Evolutionary conservation across 2,888 invertebrate genomes (phyloP).

Genomic region (Conops quadrifasciatus): DNA sequence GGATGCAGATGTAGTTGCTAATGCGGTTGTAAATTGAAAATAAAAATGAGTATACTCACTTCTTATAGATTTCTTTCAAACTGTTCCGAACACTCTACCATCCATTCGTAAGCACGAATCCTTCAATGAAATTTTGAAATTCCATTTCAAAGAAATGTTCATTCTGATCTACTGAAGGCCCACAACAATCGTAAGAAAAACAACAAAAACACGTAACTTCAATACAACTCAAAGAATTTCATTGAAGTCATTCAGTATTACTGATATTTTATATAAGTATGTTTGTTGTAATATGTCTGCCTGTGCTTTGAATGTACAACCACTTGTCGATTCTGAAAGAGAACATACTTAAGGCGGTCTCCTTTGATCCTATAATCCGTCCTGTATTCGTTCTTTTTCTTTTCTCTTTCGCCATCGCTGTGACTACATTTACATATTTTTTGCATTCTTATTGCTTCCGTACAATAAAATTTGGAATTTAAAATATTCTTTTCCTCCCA

Average conservation of each 20-base stretch:
- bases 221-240: conserved; percentile 16
- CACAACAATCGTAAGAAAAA: too few relatives aligned
- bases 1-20: too few relatives aligned
- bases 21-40: too few relatives aligned
- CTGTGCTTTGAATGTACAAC: conserved; percentile 14
- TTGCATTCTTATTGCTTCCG: not conserved
- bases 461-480: conserved; percentile 24
- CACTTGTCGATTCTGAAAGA: conserved; percentile 18
- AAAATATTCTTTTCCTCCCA: conserved; percentile 6
- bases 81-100: too few relatives aligned
- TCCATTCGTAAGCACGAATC: too few relatives aligned
- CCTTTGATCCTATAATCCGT: not conserved
- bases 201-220: not conserved
- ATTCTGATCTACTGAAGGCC: too few relatives aligned
- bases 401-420: not conserved
- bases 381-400: not conserved
- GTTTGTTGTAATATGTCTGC: too few relatives aligned
- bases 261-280: conserved; percentile 9
- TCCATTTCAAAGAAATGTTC: too few relatives aligned
- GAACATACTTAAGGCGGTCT: too few relatives aligned
- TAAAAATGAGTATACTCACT: too few relatives aligned
- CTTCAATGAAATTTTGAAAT: too few relatives aligned
- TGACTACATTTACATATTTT: not conserved
- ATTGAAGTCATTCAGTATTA: conserved; percentile 18
- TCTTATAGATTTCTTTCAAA: too few relatives aligned